Conservation (phyloP, 2,888 invertebrate genomes). For the Caenorhabditis sp. region DNA sequence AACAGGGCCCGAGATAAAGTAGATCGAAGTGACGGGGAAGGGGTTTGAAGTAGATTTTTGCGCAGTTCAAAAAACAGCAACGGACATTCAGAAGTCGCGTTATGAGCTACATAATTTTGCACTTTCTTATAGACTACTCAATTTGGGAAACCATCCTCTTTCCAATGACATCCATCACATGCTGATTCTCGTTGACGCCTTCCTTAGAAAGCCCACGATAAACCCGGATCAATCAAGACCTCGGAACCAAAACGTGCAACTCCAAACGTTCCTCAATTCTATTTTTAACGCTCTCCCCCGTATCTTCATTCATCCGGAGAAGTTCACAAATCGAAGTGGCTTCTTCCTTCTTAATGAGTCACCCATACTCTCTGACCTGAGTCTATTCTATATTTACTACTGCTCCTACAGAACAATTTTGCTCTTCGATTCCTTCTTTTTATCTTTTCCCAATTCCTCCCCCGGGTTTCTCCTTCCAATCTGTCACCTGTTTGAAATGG, state of each 20-base stretch:
- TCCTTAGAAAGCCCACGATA: neutral
- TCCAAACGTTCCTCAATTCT: neutral
- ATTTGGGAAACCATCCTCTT: too few relatives aligned
- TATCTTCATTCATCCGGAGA: neutral
- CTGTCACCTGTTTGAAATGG: constrained; percentile 37
- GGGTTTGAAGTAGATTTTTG: too few relatives aligned
- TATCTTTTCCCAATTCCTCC: constrained; percentile 33
- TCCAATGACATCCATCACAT: too few relatives aligned
- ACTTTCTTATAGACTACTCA: too few relatives aligned
- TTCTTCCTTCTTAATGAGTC: constrained; percentile 5
- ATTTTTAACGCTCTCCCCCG: neutral
- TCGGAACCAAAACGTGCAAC: constrained; percentile 1
- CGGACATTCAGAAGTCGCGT: too few relatives aligned
- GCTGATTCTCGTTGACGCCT: too few relatives aligned
- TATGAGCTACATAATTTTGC: too few relatives aligned
- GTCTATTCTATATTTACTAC: constrained; percentile 37
- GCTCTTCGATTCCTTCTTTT: constrained; percentile 25
- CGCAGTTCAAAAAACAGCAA: too few relatives aligned
- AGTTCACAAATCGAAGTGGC: constrained; percentile 29
- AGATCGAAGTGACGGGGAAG: too few relatives aligned
- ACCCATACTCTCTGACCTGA: constrained; percentile 40
- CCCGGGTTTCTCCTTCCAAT: constrained; percentile 12
- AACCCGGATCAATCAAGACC: too few relatives aligned
- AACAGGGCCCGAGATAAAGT: too few relatives aligned
- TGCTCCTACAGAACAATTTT: constrained; percentile 23